These are phyloP conservation scores for Agapornis canus DNA, from an alignment of 2,797 vertebrate genomes.

Conservation along the genomic window DNA sequence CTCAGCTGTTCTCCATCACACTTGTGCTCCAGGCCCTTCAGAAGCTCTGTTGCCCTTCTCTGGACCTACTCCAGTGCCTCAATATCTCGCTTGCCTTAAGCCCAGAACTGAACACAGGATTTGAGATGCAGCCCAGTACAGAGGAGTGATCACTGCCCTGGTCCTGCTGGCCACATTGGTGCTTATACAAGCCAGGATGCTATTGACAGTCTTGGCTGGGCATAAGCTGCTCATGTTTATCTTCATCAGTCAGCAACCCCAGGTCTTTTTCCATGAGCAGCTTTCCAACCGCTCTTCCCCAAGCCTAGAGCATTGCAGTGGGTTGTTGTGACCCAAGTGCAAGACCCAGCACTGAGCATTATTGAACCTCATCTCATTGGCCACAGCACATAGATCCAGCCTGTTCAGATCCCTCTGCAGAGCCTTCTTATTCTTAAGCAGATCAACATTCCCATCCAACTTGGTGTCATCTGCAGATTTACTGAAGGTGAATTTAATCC, in stretches of 20 bases:
- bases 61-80: not conserved
- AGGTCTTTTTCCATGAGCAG: not conserved
- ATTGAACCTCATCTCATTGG: not conserved
- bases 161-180: not conserved
- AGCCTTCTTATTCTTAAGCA: not conserved
- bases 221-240: not conserved
- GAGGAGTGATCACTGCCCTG: not conserved
- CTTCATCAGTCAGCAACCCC: not conserved
- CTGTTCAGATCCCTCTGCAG: not conserved
- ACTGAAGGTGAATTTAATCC: not conserved
- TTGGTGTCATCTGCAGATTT: not conserved
- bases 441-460: not conserved
- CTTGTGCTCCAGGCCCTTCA: not conserved
- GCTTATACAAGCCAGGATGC: not conserved
- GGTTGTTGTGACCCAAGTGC: not conserved
- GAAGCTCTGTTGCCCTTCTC: not conserved
- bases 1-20: not conserved
- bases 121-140: not conserved
- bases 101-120: not conserved
- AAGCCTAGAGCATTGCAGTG: not conserved
- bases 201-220: not conserved
- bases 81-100: not conserved
- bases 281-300: not conserved
- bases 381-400: not conserved
- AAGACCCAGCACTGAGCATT: not conserved